A percentile compares a stretch with the other conserved stretches of the same genome.
These are phyloP conservation scores for Periophthalmodon schlosseri DNA, from an alignment of 2,113 vertebrate genomes.

Conservation along the genomic window DNA sequence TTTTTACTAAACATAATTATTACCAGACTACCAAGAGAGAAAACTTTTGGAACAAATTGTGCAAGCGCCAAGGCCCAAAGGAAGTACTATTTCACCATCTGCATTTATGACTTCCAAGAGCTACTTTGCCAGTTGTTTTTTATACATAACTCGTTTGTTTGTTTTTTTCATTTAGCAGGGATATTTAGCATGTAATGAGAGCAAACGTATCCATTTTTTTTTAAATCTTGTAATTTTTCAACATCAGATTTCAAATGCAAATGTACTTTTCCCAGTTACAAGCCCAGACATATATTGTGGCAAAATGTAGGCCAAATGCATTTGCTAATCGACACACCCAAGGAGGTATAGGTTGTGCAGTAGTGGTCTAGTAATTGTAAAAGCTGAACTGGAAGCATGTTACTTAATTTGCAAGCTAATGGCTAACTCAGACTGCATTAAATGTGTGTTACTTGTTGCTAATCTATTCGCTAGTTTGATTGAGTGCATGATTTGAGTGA, in stretches of 20 bases:
- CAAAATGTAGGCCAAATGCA: neutral
- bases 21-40: slow-evolving; percentile 27
- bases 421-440: neutral
- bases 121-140: neutral
- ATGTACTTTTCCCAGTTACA: neutral
- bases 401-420: neutral
- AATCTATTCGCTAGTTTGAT: neutral
- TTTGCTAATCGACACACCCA: neutral
- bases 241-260: neutral
- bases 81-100: slow-evolving; percentile 16
- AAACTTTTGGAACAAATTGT: slow-evolving; percentile 44
- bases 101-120: slow-evolving; percentile 13
- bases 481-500: neutral
- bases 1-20: slow-evolving; percentile 56
- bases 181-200: neutral
- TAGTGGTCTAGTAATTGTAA: neutral
- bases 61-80: slow-evolving; percentile 27
- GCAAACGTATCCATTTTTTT: neutral
- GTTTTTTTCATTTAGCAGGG: neutral
- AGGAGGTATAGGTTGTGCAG: neutral
- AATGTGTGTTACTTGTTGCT: neutral
- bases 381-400: neutral
- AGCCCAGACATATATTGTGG: neutral
- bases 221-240: neutral
- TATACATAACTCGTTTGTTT: neutral